Conservation (phyloP, 2,113 vertebrate genomes). For the Agapornis roseicollis region DNA sequence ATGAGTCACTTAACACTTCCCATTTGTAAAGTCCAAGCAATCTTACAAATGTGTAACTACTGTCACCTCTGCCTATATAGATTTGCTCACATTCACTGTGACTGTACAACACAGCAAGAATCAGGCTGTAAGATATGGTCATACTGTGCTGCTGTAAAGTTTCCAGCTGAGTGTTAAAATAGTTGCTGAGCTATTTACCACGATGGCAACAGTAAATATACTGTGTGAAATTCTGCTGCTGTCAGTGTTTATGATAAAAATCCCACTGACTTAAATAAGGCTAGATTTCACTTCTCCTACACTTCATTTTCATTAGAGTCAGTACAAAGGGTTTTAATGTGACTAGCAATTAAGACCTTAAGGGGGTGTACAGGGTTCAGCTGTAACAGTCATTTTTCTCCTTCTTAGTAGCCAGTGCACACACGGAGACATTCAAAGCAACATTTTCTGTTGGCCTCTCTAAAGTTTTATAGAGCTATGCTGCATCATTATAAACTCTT, state of each 20-base stretch:
- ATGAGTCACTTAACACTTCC: not conserved
- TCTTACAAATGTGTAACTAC: not conserved
- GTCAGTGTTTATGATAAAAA: not conserved
- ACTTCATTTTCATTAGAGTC: not conserved
- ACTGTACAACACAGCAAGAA: not conserved
- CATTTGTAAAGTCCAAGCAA: not conserved
- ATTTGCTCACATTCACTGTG: not conserved
- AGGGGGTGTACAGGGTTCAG: not conserved
- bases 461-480: not conserved
- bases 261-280: not conserved
- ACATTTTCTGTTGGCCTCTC: not conserved
- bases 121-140: not conserved
- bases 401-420: not conserved
- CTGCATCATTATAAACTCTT: not conserved
- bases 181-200: not conserved
- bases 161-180: not conserved
- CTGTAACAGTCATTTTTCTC: not conserved
- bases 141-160: not conserved
- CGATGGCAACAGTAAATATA: not conserved
- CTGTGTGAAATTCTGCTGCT: not conserved
- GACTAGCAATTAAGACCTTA: not conserved
- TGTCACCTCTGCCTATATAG: not conserved
- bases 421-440: not conserved
- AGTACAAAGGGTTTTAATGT: not conserved
- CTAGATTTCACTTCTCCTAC: not conserved